phyloP scores from a whole-genome alignment of 2,888 invertebrate species.

The Cetonia aurata region DNA sequence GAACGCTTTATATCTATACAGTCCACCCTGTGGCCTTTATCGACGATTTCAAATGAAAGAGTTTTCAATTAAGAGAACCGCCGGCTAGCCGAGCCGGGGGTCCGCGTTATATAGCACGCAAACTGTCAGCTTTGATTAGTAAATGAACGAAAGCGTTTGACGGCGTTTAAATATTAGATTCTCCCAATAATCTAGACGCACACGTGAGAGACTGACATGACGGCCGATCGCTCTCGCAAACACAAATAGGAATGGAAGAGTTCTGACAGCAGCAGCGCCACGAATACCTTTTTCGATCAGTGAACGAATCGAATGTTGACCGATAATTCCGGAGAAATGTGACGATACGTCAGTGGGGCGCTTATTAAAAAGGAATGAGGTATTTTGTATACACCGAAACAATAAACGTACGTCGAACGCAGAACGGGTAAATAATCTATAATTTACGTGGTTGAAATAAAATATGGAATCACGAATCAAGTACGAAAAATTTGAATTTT shows the following conservation, averaged over 20 bases:
- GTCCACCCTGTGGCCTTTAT: slow-evolving; percentile 12
- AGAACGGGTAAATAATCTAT: not conserved
- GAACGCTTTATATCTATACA: not conserved
- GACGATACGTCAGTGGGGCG: not conserved
- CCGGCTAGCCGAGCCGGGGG: not conserved
- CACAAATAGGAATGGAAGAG: too few species aligned
- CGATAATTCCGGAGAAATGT: not conserved
- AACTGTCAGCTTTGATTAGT: slow-evolving; percentile 31
- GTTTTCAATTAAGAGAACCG: slow-evolving; percentile 17
- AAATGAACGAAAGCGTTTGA: slow-evolving; percentile 25
- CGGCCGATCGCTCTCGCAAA: not conserved
- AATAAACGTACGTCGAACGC: not conserved
- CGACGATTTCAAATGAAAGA: slow-evolving; percentile 14
- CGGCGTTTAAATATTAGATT: slow-evolving; percentile 30
- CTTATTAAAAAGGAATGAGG: slow-evolving; percentile 5
- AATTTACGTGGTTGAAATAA: too few species aligned
- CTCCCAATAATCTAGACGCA: not conserved
- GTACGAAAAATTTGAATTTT: too few species aligned
- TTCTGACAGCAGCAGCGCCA: slow-evolving; percentile 1
- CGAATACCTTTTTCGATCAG: slow-evolving; percentile 9
- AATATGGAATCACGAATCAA: too few species aligned
- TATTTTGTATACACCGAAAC: not conserved
- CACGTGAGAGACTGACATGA: not conserved
- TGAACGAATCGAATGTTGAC: not conserved
- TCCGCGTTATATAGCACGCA: slow-evolving; percentile 23